Conservation (phyloP, 2,888 invertebrate species). For the Acholoe squamosa region DNA sequence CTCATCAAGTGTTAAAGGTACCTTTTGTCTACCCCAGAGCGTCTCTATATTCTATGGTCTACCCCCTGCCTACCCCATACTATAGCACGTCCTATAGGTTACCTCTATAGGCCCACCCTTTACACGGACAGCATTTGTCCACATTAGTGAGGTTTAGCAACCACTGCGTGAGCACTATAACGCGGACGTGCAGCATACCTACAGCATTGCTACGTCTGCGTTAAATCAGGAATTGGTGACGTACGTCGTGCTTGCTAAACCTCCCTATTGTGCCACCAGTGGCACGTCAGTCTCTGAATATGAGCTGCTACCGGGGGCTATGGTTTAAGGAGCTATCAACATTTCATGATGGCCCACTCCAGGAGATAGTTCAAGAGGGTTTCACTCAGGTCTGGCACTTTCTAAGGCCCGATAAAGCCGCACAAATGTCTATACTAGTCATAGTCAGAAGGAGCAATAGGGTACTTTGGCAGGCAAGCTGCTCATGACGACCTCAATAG, state of each 20-base stretch:
- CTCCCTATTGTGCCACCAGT: too few species aligned
- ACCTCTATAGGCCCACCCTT: not conserved
- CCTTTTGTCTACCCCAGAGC: constrained; percentile 22
- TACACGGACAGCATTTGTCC: not conserved
- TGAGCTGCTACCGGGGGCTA: not conserved
- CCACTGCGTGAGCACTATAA: too few species aligned
- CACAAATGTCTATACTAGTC: too few species aligned
- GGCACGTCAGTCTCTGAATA: not conserved
- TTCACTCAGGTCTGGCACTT: not conserved
- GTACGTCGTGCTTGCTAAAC: not conserved
- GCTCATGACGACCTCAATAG: too few species aligned
- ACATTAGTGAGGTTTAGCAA: too few species aligned
- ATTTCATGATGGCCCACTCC: constrained; percentile 29
- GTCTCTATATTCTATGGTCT: too few species aligned
- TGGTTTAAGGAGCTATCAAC: constrained; percentile 33
- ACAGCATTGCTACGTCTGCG: too few species aligned
- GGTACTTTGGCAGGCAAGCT: too few species aligned
- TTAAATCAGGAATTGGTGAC: too few species aligned
- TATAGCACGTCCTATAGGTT: not conserved
- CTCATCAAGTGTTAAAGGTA: not conserved
- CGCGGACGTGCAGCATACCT: too few species aligned
- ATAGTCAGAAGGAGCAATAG: too few species aligned
- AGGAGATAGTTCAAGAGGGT: not conserved
- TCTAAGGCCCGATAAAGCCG: not conserved
- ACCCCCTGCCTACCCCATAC: not conserved